These are phyloP conservation scores for Ifrita kowaldi DNA, from an alignment of 2,113 vertebrate genomes.

Conservation along the genomic window DNA sequence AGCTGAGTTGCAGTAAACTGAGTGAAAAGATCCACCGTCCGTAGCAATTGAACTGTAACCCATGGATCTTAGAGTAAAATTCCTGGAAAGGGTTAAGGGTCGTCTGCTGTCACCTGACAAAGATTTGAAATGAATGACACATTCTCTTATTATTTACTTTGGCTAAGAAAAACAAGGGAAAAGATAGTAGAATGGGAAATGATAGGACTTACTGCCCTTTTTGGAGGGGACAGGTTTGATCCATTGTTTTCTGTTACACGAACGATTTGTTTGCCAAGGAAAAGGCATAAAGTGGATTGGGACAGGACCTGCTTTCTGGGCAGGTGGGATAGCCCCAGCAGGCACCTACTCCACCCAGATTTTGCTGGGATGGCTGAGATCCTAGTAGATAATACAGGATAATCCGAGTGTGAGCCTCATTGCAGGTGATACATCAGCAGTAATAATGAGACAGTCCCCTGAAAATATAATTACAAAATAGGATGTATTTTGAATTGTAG, in stretches of 20 bases:
- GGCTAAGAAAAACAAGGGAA: neutral
- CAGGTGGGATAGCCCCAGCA: neutral
- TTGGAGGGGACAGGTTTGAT: neutral
- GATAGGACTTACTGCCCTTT: neutral
- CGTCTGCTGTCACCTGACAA: neutral
- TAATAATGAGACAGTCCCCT: neutral
- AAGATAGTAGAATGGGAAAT: neutral
- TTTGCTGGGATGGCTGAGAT: neutral
- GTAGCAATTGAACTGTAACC: neutral
- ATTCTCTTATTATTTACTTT: neutral
- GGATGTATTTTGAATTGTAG: neutral
- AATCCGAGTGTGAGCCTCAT: neutral
- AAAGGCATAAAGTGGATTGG: neutral
- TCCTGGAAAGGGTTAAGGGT: neutral
- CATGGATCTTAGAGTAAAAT: neutral
- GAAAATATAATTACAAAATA: neutral
- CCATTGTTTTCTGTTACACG: neutral
- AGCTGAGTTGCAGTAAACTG: neutral
- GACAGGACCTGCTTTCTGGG: neutral
- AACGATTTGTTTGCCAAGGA: neutral
- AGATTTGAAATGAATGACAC: neutral
- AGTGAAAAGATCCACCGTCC: neutral
- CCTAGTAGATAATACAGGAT: neutral
- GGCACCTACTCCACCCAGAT: neutral
- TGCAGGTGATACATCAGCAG: neutral